Base-by-base conservation (phyloP, 2,888 invertebrate genomes). In the Cantharis rustica region DNA sequence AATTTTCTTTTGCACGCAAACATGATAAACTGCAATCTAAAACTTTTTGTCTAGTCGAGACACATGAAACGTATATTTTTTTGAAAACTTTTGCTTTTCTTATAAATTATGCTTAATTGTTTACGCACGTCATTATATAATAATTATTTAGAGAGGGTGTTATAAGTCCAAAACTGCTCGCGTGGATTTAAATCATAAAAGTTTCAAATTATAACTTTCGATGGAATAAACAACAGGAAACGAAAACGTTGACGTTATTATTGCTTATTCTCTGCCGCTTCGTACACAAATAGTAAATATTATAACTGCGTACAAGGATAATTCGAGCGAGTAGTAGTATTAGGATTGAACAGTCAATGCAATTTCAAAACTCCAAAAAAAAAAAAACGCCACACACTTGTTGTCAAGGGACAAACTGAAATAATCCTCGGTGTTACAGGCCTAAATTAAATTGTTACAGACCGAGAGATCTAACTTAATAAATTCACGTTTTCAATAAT, bases 1-100 rank as follows among this genome's bases (percentile, higher is more conserved):
- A 69, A 69, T 73, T 69, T 69, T 62, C 69, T 63, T 72, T 62
- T 63, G 63, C 73, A 73, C 69, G 73, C 73, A 62, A 73, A 69
- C 73, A 73, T 73, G 69, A 73, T 69, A 73, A 69, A 73, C 69
- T 69, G 69, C 31, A 16, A 61, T 61, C 62, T 27, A 15, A 69
- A 73, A 61, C 23, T 68, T 73, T 73, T 62, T 73, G 69, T 73
- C 69, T 73, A 16, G 23, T 23, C 20, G n/a, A 2, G n/a, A 47
- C 47, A 47, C 47, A 47, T 47, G 47, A 47, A 47, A 47, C 7
- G n/a, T n/a, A n/a, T 2, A 47, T 66, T 66, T 66, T 66, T 20
- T 17, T 17, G 0, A 1, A 66, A 66, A 66, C 17, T 66, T 16
- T 20, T 11, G 16, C 23, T 66, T 66, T 20, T 20, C n/a, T 20